Evolutionary conservation across 2,888 invertebrate genomes (phyloP), one percentile per base, ranked within the genome.

Genomic region (Zhuqinia jingwanae): DNA sequence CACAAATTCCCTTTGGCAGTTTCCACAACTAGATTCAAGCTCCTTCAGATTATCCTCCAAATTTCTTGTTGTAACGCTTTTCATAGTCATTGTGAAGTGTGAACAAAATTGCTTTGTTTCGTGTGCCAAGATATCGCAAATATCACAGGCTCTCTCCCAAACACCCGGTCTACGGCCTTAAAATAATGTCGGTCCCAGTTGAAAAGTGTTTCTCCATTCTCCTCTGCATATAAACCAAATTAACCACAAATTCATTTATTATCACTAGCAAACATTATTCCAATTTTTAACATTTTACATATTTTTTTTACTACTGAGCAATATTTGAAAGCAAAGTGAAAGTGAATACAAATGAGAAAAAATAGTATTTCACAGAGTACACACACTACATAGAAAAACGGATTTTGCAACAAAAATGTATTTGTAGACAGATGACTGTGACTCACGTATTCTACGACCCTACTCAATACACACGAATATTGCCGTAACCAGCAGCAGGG

Each of bases 11-110:
- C 25, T 45, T 17, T 25, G n/a, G 50, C 85, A 85, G 22, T 85
- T 85, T 25, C 60, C 85, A 85, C 85, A 85, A 25, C 42, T 56
- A 0, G 79, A 47, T 11, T 58, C 27, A 6, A 78, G 30, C 5
- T 70, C 77, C 2, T 78, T 15, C 50, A 58, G 47, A 50, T 17
- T 63, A n/a, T 76, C 45, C 45, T 53, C 20, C 53, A 50, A 13
- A 11, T 15, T 3, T 50, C 50, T 50, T 13, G 13, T 11, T n/a
- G n/a, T n/a, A n/a, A 2, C 50, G 17, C 53, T n/a, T n/a, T n/a
- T 53, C 22, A 58, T 25, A 17, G 20, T 17, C 53, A 17, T n/a
- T 17, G 20, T 53, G n/a, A n/a, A n/a, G n/a, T 3, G n/a, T 8
- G 17, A 53, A n/a, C 17, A 53, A 53, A 53, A n/a, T 53, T 17